Base-by-base conservation (phyloP, 2,797 vertebrate species). In the Crax fasciolata region DNA sequence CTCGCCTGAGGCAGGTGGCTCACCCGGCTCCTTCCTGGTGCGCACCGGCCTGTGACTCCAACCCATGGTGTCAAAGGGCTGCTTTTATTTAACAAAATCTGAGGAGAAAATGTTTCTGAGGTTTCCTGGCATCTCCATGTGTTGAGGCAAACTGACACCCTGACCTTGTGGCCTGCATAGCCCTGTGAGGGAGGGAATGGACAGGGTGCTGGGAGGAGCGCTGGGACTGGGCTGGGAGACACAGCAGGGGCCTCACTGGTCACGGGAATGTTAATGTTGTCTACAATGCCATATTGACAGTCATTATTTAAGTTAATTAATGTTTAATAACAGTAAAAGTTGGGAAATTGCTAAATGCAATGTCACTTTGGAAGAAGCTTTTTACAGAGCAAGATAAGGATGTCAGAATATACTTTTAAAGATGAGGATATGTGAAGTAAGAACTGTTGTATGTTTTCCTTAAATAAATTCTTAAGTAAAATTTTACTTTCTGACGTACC, bases 1-100 rank as follows among this genome's bases (percentile, higher is more conserved):
- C 18, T 7, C 2, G 1, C 44, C 49, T 1, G 5, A 55, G 75
- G 38, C 18, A 3, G 24, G 49, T n/a, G 7, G 43, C 58, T 24
- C 59, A 3, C 20, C 8, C 1, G 28, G 10, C 7, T 13, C 28
- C 48, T 21, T 1, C 10, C 2, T 0, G 0, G 32, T 0, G 11
- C 39, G 43, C 18, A 4, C 27, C 1, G 0, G 10, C 41, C n/a
- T 19, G 41, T 2, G 4, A 28, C 65, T 23, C 25, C 51, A 5
- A 3, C 7, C 14, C 14, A 6, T 6, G 20, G 8, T 1, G 5
- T 2, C 43, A 63, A n/a, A 43, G 6, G 35, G 39, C 6, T 9
- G 35, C 15, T 65, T 48, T 55, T 55, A 30, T 32, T 5, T 6
- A 12, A 21, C 2, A 28, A 39, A 28, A 61, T 28, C 49, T 13